A percentile compares a stretch with the other conserved stretches of the same genome.
phyloP scores from a whole-genome alignment of 2,888 invertebrate species.

The Parnassius smintheus region DNA sequence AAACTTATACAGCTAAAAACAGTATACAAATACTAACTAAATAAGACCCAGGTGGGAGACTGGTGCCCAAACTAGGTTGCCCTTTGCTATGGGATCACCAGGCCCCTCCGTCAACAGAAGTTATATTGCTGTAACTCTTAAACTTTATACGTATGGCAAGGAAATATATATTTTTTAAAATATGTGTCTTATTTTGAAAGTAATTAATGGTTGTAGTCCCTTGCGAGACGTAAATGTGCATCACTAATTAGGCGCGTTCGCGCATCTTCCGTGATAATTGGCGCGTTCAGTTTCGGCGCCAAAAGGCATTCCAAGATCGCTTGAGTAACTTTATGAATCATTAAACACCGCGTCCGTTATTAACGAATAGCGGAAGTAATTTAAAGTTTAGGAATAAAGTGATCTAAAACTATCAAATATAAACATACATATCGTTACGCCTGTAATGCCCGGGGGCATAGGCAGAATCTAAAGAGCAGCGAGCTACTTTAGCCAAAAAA shows the following conservation, averaged over 20 bases:
- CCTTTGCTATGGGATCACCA: no score
- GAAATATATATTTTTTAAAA: no score
- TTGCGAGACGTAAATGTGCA: background rate
- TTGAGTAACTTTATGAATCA: constrained; percentile 16
- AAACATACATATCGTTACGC: background rate
- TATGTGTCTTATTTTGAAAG: background rate
- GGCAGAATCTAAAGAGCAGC: no score
- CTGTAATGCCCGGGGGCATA: no score
- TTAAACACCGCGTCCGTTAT: constrained; percentile 12
- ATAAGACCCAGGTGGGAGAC: no score
- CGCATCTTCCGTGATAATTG: constrained; percentile 34
- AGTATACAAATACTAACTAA: no score
- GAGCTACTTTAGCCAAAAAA: background rate
- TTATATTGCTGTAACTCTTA: no score
- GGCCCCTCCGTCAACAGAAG: no score
- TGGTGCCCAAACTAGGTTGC: no score
- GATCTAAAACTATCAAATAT: constrained; percentile 10
- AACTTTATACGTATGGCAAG: no score
- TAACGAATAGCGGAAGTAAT: constrained; percentile 15
- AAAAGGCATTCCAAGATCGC: constrained; percentile 25
- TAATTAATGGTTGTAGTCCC: constrained; percentile 15
- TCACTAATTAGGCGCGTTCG: constrained; percentile 33
- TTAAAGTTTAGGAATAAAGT: constrained; percentile 8
- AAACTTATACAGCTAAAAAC: no score
- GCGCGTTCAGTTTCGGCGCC: constrained; percentile 39